phyloP scores from a whole-genome alignment of 2,113 vertebrate species.

The Orthonyx spaldingii region DNA sequence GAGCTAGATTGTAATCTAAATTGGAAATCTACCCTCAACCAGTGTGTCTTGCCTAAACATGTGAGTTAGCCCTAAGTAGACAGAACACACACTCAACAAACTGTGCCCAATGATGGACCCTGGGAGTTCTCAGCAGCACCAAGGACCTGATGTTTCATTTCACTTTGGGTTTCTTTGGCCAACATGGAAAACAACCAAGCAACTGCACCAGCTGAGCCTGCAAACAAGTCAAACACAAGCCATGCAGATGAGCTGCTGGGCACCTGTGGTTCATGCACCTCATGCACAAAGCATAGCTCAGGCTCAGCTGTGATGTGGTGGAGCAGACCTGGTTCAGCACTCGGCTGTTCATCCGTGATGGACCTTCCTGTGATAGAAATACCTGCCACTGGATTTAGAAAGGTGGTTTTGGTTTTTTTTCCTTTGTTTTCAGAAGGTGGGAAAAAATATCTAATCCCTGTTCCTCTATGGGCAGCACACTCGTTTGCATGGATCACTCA shows the following conservation, averaged over 20 bases:
- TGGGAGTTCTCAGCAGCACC: not conserved
- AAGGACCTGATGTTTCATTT: not conserved
- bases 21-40: constrained; percentile 27
- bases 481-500: not conserved
- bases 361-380: not conserved
- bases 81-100: not conserved
- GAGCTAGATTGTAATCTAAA: not conserved
- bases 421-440: not conserved
- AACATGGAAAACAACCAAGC: not conserved
- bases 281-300: rapidly evolving
- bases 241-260: not conserved
- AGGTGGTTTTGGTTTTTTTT: not conserved
- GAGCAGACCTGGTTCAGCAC: not conserved
- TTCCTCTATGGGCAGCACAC: not conserved
- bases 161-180: not conserved
- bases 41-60: not conserved
- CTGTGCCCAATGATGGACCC: not conserved
- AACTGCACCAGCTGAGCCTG: not conserved
- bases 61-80: not conserved
- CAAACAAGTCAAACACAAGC: not conserved
- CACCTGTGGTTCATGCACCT: rapidly evolving
- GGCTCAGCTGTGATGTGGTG: rapidly evolving
- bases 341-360: rapidly evolving
- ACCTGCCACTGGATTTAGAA: not conserved
- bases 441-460: not conserved